These are phyloP conservation scores for Nerophis ophidion DNA, from an alignment of 2,113 vertebrate species.

Conservation along the genomic window DNA sequence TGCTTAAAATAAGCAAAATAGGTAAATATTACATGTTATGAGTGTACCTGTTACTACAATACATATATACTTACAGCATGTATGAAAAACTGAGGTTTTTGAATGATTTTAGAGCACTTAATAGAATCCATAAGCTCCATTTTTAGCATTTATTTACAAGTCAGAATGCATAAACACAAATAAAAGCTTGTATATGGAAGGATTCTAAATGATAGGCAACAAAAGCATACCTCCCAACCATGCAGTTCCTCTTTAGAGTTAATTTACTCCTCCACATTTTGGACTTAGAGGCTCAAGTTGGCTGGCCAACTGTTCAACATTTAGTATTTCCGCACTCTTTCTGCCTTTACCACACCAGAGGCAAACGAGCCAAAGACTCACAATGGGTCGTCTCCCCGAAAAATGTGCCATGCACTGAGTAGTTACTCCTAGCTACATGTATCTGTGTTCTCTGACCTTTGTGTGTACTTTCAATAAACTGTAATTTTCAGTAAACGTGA, in stretches of 20 bases:
- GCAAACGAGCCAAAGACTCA: conserved; percentile 76
- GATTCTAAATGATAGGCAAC: too few species aligned
- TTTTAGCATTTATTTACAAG: too few species aligned
- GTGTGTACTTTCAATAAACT: conserved; percentile 78
- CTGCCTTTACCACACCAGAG: conserved; percentile 69
- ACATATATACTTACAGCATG: too few species aligned
- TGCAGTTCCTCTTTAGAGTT: conserved; percentile 43
- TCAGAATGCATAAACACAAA: too few species aligned
- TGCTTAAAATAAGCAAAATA: too few species aligned
- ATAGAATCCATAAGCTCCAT: too few species aligned
- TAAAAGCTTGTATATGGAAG: too few species aligned
- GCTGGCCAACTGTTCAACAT: conserved; percentile 78
- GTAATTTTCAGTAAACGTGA: conserved; percentile 78
- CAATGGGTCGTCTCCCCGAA: conserved; percentile 79
- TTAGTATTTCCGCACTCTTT: conserved; percentile 72
- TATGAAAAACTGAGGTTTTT: too few species aligned
- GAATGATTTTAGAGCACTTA: too few species aligned
- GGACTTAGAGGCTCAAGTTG: conserved; percentile 72
- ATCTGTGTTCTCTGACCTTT: conserved; percentile 71
- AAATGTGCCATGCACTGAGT: conserved; percentile 81
- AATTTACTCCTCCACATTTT: conserved; percentile 73
- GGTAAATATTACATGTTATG: too few species aligned
- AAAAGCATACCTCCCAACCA: too few species aligned
- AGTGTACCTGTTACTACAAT: too few species aligned
- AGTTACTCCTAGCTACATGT: conserved; percentile 75